These are phyloP conservation scores for Agrilus planipennis DNA, from an alignment of 1,140 invertebrate genomes.

Conservation along the genomic window DNA sequence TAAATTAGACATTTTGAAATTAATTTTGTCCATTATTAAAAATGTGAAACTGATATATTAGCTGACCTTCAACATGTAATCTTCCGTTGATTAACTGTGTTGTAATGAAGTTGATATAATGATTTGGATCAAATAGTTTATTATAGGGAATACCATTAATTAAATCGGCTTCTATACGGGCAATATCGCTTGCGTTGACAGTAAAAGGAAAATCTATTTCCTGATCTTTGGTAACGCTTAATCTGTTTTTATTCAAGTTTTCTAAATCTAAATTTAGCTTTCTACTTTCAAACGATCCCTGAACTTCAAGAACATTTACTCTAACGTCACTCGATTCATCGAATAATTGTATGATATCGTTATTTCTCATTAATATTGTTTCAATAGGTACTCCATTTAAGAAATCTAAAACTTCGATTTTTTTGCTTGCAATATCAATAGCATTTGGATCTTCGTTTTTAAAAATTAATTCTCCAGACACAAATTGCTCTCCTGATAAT, in stretches of 20 bases:
- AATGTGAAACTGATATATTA: too few relatives aligned
- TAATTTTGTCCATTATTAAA: too few relatives aligned
- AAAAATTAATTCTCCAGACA: constrained; percentile 24
- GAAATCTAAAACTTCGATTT: constrained; percentile 20
- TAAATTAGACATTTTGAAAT: too few relatives aligned
- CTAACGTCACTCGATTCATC: too few relatives aligned
- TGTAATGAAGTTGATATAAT: background rate
- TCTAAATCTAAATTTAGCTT: constrained; percentile 21
- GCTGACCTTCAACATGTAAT: too few relatives aligned
- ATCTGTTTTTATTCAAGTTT: constrained; percentile 15
- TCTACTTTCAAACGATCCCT: constrained; percentile 18
- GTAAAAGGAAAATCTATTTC: constrained; percentile 13
- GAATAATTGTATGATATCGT: too few relatives aligned
- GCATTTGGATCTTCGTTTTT: constrained; percentile 9
- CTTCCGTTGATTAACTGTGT: too few relatives aligned
- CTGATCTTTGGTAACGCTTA: constrained; percentile 25
- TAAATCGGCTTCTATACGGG: constrained; percentile 5
- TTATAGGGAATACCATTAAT: constrained; percentile 14
- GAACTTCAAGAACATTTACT: constrained; percentile 18
- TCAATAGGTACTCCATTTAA: constrained; percentile 17
- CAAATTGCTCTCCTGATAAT: constrained; percentile 27
- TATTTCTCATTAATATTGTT: too few relatives aligned
- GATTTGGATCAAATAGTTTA: constrained; percentile 9
- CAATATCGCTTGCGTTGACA: constrained; percentile 10
- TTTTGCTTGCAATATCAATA: constrained; percentile 12